phyloP scores from a whole-genome alignment of 2,113 vertebrate species.

The Orcinus orca region DNA sequence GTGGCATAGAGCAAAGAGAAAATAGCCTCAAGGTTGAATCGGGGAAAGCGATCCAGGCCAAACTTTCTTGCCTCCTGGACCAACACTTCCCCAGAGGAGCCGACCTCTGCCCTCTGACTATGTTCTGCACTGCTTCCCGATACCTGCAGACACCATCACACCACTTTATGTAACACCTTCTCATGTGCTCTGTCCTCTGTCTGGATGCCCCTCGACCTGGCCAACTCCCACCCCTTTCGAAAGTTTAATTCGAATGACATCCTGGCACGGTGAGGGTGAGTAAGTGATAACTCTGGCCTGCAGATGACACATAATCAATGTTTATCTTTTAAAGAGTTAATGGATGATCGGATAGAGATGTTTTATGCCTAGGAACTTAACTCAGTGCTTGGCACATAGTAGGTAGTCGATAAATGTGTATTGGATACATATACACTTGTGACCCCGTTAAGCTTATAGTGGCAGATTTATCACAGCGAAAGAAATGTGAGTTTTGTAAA shows the following conservation, averaged over 20 bases:
- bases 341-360: neutral
- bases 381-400: neutral
- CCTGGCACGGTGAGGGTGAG: neutral
- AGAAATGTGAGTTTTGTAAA: neutral
- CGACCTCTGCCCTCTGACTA: neutral
- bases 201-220: neutral
- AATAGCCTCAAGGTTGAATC: neutral
- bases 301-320: neutral
- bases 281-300: neutral
- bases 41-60: neutral
- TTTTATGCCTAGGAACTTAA: neutral
- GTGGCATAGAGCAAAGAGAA: neutral
- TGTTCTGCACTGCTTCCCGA: neutral
- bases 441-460: neutral
- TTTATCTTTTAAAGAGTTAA: neutral
- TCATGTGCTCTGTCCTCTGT: too few relatives aligned
- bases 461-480: neutral
- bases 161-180: neutral
- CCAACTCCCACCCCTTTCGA: neutral
- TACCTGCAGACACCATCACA: rapidly evolving
- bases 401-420: neutral
- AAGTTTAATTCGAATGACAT: neutral
- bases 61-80: neutral
- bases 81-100: neutral
- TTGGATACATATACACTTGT: too few relatives aligned